phyloP scores from a whole-genome alignment of 2,113 vertebrate species.

The Phainopepla nitens region DNA sequence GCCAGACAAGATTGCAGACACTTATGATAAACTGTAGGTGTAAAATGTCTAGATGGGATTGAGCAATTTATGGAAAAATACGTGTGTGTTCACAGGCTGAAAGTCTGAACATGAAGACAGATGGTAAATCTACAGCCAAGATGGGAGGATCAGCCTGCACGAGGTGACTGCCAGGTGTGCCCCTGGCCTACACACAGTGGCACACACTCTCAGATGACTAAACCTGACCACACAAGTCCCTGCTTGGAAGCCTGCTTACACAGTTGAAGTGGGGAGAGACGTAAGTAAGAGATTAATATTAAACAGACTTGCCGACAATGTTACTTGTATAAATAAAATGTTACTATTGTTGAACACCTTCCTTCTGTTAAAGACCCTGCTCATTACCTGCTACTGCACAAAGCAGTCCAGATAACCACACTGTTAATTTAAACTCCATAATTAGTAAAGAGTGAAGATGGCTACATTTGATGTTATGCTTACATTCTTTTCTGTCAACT shows the following conservation, averaged over 20 bases:
- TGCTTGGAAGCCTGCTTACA: not conserved
- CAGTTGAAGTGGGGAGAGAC: not conserved
- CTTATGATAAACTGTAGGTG: rapidly evolving
- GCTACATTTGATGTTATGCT: conserved; percentile 59
- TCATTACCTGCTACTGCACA: not conserved
- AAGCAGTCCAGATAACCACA: not conserved
- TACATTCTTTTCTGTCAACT: conserved; percentile 93
- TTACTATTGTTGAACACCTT: not conserved
- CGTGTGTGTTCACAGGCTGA: not conserved
- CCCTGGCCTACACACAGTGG: too few relatives aligned
- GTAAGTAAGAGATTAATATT: not conserved
- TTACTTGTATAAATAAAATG: not conserved
- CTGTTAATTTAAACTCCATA: rapidly evolving
- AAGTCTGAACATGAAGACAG: not conserved
- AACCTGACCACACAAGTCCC: not conserved
- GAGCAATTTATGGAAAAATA: not conserved
- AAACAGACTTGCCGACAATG: not conserved
- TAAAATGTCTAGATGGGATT: not conserved
- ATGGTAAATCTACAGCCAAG: not conserved
- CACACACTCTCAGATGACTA: not conserved
- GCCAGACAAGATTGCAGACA: rapidly evolving
- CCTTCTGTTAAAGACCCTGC: not conserved
- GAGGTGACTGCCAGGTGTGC: not conserved
- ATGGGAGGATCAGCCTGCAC: not conserved
- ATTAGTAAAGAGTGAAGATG: not conserved